Percentiles rank a stretch among this genome's conserved stretches.
Conservation (phyloP, 2,113 vertebrate species). For the Cephalopterus ornatus region DNA sequence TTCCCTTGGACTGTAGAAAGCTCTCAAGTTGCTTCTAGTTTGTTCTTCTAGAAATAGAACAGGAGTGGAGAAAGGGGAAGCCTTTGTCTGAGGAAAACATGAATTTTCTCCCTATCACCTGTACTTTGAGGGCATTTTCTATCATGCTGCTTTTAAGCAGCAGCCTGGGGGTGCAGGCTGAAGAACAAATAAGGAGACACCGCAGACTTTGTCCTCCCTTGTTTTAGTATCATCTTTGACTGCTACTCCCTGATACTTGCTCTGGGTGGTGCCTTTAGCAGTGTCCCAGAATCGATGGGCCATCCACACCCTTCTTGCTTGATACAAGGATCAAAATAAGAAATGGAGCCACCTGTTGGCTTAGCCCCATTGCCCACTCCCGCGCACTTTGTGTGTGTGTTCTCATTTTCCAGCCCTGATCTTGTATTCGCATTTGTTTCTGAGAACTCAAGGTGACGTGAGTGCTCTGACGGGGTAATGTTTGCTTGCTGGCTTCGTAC, state of each 20-base stretch:
- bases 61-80: neutral
- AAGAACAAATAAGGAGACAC: neutral
- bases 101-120: neutral
- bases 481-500: neutral
- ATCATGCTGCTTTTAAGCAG: neutral
- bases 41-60: neutral
- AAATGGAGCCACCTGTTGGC: neutral
- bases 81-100: neutral
- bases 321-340: neutral
- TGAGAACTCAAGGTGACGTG: neutral
- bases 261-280: slow-evolving; percentile 31
- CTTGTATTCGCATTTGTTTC: neutral
- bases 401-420: neutral
- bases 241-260: slow-evolving; percentile 33
- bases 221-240: neutral
- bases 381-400: accelerated
- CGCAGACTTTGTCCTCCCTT: neutral
- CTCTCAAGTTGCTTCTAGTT: neutral
- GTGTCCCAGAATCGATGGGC: neutral
- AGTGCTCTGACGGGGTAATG: neutral
- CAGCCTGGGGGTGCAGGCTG: neutral
- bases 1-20: neutral
- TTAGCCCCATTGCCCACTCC: neutral
- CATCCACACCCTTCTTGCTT: neutral
- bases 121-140: neutral